Conservation (phyloP, 2,797 vertebrate genomes). For the Channa striata region DNA sequence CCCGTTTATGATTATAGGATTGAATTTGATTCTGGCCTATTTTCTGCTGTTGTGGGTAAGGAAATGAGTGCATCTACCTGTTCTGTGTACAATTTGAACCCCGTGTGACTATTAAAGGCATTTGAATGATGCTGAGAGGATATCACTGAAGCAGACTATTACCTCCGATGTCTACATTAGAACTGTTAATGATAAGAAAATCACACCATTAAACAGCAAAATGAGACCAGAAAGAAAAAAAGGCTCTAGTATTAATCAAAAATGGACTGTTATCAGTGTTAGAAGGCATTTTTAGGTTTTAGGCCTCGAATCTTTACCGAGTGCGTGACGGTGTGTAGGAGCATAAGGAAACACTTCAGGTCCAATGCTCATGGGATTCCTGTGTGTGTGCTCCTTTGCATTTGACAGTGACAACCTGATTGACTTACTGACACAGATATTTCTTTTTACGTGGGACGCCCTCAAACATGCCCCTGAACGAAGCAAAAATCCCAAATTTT, state of each 20-base stretch:
- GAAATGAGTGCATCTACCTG: slow-evolving; percentile 9
- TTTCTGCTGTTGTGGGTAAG: slow-evolving; percentile 9
- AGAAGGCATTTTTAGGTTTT: background rate
- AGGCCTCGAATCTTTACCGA: background rate
- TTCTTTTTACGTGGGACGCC: background rate
- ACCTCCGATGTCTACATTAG: slow-evolving; percentile 6
- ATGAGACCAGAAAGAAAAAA: background rate
- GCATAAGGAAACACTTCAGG: background rate
- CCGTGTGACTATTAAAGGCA: background rate
- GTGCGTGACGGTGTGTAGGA: background rate
- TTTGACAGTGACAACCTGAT: background rate
- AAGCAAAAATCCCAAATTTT: background rate
- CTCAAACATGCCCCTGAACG: slow-evolving; percentile 4
- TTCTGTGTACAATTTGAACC: slow-evolving; percentile 17
- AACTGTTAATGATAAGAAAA: background rate
- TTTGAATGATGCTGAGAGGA: background rate
- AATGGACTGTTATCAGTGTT: background rate
- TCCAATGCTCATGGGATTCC: background rate
- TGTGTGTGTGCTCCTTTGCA: background rate
- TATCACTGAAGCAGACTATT: background rate
- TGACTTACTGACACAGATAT: background rate
- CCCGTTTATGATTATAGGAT: slow-evolving; percentile 3
- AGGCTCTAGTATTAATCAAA: background rate
- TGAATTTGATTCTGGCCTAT: slow-evolving; percentile 39
- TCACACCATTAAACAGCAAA: background rate